Percentiles rank a stretch among this genome's conserved stretches.
Evolutionary conservation across 1,140 invertebrate species (phyloP).

Genomic region (Pararge aegeria): DNA sequence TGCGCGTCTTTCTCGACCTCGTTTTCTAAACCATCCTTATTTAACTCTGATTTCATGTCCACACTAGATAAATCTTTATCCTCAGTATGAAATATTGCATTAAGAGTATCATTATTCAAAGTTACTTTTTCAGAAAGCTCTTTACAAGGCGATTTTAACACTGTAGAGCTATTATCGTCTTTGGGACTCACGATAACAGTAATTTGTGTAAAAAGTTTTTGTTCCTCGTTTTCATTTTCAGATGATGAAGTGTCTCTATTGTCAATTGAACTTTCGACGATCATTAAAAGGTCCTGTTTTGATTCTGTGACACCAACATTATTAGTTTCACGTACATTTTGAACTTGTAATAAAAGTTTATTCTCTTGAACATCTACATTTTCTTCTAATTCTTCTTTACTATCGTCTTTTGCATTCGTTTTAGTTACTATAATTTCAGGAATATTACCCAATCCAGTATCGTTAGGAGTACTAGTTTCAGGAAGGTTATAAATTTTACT

Average conservation of each 20-base stretch:
- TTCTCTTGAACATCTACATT: background rate
- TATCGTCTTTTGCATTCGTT: background rate
- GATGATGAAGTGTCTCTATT: slow-evolving; percentile 20
- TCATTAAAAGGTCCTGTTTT: slow-evolving; percentile 36
- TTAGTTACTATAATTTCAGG: background rate
- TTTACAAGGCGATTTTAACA: slow-evolving; percentile 20
- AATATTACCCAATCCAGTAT: slow-evolving; percentile 11
- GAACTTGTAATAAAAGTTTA: slow-evolving; percentile 44
- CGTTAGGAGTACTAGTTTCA: background rate
- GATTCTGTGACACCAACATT: slow-evolving; percentile 31
- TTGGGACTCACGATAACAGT: slow-evolving; percentile 54
- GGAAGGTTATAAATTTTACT: slow-evolving; percentile 42
- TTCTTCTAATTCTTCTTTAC: background rate
- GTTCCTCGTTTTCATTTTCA: slow-evolving; percentile 5
- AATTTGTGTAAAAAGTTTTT: slow-evolving; percentile 37
- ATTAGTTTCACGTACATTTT: slow-evolving; percentile 28
- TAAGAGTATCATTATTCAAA: slow-evolving; percentile 41
- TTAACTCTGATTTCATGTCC: slow-evolving; percentile 36
- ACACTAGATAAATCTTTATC: slow-evolving; percentile 35
- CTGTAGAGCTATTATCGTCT: slow-evolving; percentile 8
- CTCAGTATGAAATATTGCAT: slow-evolving; percentile 44
- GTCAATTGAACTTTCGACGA: slow-evolving; percentile 44
- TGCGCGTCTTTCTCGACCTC: slow-evolving; percentile 29
- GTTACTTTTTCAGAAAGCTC: slow-evolving; percentile 29
- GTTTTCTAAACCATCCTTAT: slow-evolving; percentile 30